Percentiles rank a stretch among this genome's conserved stretches.
These are phyloP conservation scores for Chelonus formosanus DNA, from an alignment of 2,888 invertebrate species.

Conservation along the genomic window DNA sequence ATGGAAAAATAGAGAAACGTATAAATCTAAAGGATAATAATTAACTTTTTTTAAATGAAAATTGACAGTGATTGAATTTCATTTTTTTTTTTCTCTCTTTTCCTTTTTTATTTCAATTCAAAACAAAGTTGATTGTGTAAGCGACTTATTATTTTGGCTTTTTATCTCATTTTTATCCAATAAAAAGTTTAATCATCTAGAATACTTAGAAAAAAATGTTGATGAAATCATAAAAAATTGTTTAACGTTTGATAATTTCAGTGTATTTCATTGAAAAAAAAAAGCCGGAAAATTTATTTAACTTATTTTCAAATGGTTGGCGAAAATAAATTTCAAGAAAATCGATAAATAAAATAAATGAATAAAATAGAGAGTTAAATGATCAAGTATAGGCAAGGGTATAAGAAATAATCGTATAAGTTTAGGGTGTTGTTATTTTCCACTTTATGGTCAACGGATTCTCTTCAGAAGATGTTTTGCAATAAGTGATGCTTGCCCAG, in stretches of 20 bases:
- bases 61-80: too few species aligned
- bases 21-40: too few species aligned
- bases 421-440: slow-evolving; percentile 10
- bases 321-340: not conserved
- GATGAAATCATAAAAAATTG: not conserved
- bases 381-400: not conserved
- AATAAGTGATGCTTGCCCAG: slow-evolving; percentile 26
- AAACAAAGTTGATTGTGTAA: too few species aligned
- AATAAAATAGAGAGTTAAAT: not conserved
- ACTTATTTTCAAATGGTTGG: not conserved
- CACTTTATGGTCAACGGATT: not conserved
- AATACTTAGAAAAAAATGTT: not conserved
- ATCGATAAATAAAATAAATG: not conserved
- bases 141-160: too few species aligned
- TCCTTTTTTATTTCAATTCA: too few species aligned
- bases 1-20: too few species aligned
- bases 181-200: too few species aligned
- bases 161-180: too few species aligned
- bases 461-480: not conserved
- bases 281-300: not conserved
- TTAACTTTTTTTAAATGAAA: too few species aligned
- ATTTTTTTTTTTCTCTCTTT: too few species aligned
- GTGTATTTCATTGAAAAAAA: not conserved
- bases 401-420: not conserved
- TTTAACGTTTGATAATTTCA: not conserved